Evolutionary conservation across 64 coral and sea anemone genomes (phyloP).

Genomic region (Dendronephthya gigantea): DNA sequence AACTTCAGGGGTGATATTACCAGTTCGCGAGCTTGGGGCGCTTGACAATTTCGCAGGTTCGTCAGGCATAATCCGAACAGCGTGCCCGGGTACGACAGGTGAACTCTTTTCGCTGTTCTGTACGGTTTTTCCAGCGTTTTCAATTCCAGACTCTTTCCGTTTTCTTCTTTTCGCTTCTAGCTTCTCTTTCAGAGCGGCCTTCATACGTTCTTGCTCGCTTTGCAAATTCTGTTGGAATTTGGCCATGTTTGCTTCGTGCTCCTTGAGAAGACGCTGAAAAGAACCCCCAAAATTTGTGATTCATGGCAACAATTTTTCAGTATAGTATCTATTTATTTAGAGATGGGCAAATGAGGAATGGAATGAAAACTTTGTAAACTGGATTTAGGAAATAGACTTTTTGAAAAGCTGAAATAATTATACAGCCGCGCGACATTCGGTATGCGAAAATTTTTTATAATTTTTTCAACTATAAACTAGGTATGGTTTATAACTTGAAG

Average conservation of each 20-base stretch:
- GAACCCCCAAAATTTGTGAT: too few relatives aligned
- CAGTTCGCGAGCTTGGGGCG: neutral
- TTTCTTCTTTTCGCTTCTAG: conserved; percentile 82
- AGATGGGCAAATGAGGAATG: too few relatives aligned
- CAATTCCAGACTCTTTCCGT: conserved; percentile 58
- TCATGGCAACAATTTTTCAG: too few relatives aligned
- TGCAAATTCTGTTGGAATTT: conserved; percentile 78
- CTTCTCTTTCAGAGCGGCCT: conserved; percentile 68
- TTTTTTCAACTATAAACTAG: too few relatives aligned
- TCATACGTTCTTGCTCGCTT: conserved; percentile 81
- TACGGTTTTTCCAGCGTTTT: conserved; percentile 53
- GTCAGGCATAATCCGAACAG: neutral
- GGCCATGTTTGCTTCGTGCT: conserved; percentile 91
- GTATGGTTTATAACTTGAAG: too few relatives aligned
- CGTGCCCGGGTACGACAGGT: neutral
- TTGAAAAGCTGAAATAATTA: too few relatives aligned
- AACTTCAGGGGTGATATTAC: neutral
- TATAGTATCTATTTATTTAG: too few relatives aligned
- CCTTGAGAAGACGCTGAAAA: conserved; percentile 69
- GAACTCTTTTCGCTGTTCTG: neutral
- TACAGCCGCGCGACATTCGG: too few relatives aligned
- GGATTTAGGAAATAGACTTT: too few relatives aligned
- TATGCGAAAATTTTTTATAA: too few relatives aligned
- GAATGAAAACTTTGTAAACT: too few relatives aligned
- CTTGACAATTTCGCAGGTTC: neutral